Percentiles rank a stretch among this genome's conserved stretches.
Evolutionary conservation across 2,797 vertebrate species (phyloP).

Genomic region (Catharus ustulatus): DNA sequence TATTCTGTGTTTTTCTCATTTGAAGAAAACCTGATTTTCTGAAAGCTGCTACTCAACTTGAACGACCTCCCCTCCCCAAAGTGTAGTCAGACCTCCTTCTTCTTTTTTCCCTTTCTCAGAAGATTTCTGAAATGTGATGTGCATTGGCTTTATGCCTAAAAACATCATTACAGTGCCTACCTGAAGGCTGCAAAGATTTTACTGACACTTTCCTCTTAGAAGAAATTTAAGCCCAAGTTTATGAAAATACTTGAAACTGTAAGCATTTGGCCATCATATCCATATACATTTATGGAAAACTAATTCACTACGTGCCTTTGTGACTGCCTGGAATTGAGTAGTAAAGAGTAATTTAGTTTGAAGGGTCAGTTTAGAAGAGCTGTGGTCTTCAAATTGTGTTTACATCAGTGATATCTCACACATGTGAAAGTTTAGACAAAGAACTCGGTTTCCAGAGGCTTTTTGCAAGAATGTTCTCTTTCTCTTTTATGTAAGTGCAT

Average conservation of each 20-base stretch:
- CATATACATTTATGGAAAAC: neutral
- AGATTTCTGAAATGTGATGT: neutral
- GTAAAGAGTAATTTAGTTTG: neutral
- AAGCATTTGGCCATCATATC: neutral
- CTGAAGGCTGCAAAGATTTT: neutral
- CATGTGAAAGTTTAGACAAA: neutral
- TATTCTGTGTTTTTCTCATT: neutral
- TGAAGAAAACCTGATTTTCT: neutral
- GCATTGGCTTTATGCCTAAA: neutral
- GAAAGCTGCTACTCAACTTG: neutral
- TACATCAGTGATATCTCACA: neutral
- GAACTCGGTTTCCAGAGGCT: neutral
- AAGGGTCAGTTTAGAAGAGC: neutral
- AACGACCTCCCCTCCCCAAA: neutral
- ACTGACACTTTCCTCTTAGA: neutral
- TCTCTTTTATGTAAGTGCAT: accelerated
- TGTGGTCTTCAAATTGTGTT: neutral
- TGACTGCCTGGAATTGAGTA: neutral
- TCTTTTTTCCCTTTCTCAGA: neutral
- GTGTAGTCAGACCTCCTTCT: neutral
- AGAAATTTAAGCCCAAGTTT: neutral
- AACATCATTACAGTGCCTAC: accelerated
- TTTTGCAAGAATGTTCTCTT: neutral
- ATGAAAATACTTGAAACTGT: neutral
- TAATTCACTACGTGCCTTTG: neutral